Evolutionary conservation across 2,888 invertebrate species (phyloP).

Genomic region (Calephelis perditalis): DNA sequence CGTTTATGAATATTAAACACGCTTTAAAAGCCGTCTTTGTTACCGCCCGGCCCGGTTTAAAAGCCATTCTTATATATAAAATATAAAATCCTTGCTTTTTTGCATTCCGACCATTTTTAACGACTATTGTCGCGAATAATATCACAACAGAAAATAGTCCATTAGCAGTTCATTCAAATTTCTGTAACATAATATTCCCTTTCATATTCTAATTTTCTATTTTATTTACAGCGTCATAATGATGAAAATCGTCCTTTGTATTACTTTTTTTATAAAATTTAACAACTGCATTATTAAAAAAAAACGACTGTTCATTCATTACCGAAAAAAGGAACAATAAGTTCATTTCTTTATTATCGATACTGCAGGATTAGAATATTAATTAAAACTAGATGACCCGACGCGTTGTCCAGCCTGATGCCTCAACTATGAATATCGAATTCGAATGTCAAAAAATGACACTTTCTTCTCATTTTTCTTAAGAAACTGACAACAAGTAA

Average conservation of each 20-base stretch:
- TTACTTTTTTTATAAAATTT: too few species aligned
- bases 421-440: too few species aligned
- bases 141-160: conserved; percentile 5
- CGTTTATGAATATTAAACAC: conserved; percentile 11
- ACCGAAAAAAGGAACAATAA: too few species aligned
- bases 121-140: not conserved
- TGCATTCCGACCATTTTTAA: not conserved
- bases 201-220: not conserved
- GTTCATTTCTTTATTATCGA: too few species aligned
- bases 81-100: conserved; percentile 8
- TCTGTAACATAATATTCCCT: not conserved
- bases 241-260: not conserved
- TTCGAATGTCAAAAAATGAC: too few species aligned
- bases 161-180: conserved; percentile 7
- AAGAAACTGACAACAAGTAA: too few species aligned
- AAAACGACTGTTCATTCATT: too few species aligned
- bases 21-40: conserved; percentile 9
- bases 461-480: too few species aligned
- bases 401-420: too few species aligned
- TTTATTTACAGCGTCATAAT: not conserved
- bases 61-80: conserved; percentile 8
- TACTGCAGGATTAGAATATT: too few species aligned
- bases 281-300: too few species aligned
- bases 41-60: not conserved
- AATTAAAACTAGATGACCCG: too few species aligned